These are phyloP conservation scores for Aphidius gifuensis DNA, from an alignment of 1,140 invertebrate genomes.

Conservation along the genomic window DNA sequence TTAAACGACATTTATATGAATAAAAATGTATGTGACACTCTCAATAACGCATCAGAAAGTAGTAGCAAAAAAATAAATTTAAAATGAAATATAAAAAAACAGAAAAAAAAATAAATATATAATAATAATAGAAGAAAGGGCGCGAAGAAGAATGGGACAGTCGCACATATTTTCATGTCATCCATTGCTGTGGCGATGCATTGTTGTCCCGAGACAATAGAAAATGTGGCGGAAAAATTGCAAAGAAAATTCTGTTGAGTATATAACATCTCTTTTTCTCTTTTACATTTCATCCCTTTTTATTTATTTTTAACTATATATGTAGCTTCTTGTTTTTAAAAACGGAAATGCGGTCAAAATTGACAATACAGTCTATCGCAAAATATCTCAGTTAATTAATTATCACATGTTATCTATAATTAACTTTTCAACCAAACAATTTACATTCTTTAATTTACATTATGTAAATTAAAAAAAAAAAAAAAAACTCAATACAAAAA, in stretches of 20 bases:
- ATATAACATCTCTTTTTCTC: constrained; percentile 7
- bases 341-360: too few relatives aligned
- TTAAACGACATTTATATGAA: neutral
- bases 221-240: constrained; percentile 57
- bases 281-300: neutral
- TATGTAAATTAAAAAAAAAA: too few relatives aligned
- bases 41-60: neutral
- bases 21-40: neutral
- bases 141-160: constrained; percentile 24
- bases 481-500: too few relatives aligned
- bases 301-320: neutral
- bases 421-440: too few relatives aligned
- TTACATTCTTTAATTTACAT: too few relatives aligned
- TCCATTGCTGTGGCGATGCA: constrained; percentile 47
- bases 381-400: too few relatives aligned
- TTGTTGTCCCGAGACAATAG: constrained; percentile 56
- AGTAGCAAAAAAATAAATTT: neutral
- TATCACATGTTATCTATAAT: too few relatives aligned
- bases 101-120: neutral
- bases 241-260: constrained; percentile 40
- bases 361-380: too few relatives aligned
- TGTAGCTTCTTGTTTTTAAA: too few relatives aligned
- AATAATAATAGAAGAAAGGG: constrained; percentile 4
- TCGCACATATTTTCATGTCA: constrained; percentile 55
- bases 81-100: constrained; percentile 7